Percentiles rank a stretch among this genome's conserved stretches.
These are phyloP conservation scores for Phocoena sinus DNA, from an alignment of 2,113 vertebrate genomes.

Conservation along the genomic window DNA sequence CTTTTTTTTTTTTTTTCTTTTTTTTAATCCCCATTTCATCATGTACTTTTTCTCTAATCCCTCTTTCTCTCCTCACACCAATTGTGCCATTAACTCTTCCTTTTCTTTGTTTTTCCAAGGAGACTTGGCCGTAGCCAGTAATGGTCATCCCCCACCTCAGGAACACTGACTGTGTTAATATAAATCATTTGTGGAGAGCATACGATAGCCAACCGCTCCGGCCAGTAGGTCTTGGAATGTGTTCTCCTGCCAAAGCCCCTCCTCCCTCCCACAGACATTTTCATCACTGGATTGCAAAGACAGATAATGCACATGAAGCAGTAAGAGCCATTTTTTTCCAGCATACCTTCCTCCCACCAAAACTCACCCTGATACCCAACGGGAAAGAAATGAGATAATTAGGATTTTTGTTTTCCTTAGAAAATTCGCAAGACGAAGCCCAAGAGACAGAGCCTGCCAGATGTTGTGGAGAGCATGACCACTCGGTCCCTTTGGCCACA, in stretches of 20 bases:
- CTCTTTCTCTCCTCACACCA: not conserved
- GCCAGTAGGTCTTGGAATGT: constrained; percentile 26
- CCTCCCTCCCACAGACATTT: constrained; percentile 27
- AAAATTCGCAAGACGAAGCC: constrained; percentile 50
- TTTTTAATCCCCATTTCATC: not conserved
- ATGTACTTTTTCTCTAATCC: not conserved
- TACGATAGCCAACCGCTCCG: not conserved
- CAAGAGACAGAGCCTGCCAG: constrained; percentile 35
- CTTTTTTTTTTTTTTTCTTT: not conserved
- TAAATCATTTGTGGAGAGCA: constrained; percentile 37
- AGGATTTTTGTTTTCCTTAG: not conserved
- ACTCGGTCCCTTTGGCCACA: constrained; percentile 56
- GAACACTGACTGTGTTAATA: not conserved
- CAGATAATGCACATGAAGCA: constrained; percentile 31
- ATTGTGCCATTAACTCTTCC: not conserved
- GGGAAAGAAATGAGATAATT: constrained; percentile 39
- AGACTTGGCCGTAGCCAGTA: not conserved
- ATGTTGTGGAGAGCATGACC: constrained; percentile 54
- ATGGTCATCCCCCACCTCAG: not conserved
- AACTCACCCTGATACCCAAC: not conserved
- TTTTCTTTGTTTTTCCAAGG: not conserved
- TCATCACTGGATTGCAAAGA: constrained; percentile 45
- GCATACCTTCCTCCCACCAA: not conserved
- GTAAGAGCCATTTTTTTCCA: not conserved
- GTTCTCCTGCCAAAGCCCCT: not conserved